These are phyloP conservation scores for Sebastes itinus DNA, from an alignment of 2,797 vertebrate species.

Conservation along the genomic window DNA sequence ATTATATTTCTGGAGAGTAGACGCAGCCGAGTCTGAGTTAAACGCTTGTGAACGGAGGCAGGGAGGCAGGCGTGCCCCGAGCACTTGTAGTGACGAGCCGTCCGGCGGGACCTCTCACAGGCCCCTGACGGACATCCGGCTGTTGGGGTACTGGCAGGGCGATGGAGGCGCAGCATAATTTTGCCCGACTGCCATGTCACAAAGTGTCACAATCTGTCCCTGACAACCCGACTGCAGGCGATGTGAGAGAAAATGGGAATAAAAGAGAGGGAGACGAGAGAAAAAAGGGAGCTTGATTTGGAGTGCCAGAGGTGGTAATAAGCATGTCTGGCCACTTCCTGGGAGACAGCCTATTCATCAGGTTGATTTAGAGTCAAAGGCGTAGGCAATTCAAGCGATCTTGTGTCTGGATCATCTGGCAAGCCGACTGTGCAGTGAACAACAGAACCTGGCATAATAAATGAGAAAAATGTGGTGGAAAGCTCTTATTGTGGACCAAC, in stretches of 20 bases:
- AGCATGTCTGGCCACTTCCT: slow-evolving; percentile 65
- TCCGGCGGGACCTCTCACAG: slow-evolving; percentile 70
- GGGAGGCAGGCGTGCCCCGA: slow-evolving; percentile 39
- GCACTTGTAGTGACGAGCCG: slow-evolving; percentile 57
- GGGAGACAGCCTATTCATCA: slow-evolving; percentile 62
- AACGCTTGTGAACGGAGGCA: slow-evolving; percentile 51
- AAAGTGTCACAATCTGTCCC: slow-evolving; percentile 94
- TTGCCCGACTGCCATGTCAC: slow-evolving; percentile 91
- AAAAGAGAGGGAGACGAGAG: slow-evolving; percentile 44
- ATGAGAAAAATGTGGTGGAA: slow-evolving; percentile 7
- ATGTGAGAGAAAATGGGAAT: slow-evolving; percentile 49
- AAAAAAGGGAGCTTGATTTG: slow-evolving; percentile 60
- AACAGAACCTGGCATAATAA: slow-evolving; percentile 27
- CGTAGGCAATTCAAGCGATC: slow-evolving; percentile 50
- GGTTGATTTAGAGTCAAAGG: slow-evolving; percentile 59
- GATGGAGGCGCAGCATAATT: slow-evolving; percentile 90
- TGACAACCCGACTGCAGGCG: slow-evolving; percentile 82
- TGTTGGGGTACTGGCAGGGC: slow-evolving; percentile 87
- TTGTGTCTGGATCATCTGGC: slow-evolving; percentile 34
- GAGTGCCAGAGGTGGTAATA: slow-evolving; percentile 65
- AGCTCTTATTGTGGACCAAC: neutral
- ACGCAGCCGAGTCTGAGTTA: slow-evolving; percentile 43
- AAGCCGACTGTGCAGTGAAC: neutral
- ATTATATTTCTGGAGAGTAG: slow-evolving; percentile 52
- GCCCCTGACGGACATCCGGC: slow-evolving; percentile 84